Percentiles rank a stretch among this genome's conserved stretches.
Conservation (phyloP, 2,888 invertebrate species). For the Zaprionus bogoriensis region DNA sequence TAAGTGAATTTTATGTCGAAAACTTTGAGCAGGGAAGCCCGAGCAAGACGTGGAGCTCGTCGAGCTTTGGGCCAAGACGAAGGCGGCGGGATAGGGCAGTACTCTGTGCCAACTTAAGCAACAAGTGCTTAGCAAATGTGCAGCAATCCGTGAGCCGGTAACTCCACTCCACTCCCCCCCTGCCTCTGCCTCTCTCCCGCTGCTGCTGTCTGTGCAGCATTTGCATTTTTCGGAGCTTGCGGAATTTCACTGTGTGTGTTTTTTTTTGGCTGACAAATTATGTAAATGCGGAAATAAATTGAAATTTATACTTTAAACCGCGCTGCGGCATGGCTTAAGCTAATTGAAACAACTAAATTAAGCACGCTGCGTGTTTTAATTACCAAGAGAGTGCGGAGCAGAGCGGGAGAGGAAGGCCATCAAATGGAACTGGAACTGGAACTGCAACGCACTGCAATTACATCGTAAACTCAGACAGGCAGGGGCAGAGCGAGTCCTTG, state of each 20-base stretch:
- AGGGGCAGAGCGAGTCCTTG: background rate
- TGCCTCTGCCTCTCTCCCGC: background rate
- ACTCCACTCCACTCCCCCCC: background rate
- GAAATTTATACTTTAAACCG: conserved; percentile 48
- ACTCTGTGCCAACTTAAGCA: conserved; percentile 45
- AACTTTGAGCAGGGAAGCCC: conserved; percentile 67
- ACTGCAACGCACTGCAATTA: conserved; percentile 26
- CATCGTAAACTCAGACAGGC: background rate
- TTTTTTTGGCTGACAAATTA: conserved; percentile 54
- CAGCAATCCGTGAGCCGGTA: conserved; percentile 47
- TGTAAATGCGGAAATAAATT: conserved; percentile 65
- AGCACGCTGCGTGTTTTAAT: conserved; percentile 10
- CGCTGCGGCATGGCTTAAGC: conserved; percentile 51
- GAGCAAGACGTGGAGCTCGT: conserved; percentile 1
- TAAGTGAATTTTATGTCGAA: conserved; percentile 75
- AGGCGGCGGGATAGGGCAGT: background rate
- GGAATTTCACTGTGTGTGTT: conserved; percentile 17
- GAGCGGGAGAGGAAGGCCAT: background rate
- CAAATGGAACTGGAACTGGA: background rate
- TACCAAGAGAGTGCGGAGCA: background rate
- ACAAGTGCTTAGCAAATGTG: conserved; percentile 67
- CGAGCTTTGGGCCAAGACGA: background rate
- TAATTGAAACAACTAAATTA: conserved; percentile 65
- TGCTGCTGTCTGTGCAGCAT: conserved; percentile 34
- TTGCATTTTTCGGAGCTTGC: conserved; percentile 64